Percentiles rank a stretch among this genome's conserved stretches.
These are phyloP conservation scores for Grus americana DNA, from an alignment of 2,113 vertebrate species.

Conservation along the genomic window DNA sequence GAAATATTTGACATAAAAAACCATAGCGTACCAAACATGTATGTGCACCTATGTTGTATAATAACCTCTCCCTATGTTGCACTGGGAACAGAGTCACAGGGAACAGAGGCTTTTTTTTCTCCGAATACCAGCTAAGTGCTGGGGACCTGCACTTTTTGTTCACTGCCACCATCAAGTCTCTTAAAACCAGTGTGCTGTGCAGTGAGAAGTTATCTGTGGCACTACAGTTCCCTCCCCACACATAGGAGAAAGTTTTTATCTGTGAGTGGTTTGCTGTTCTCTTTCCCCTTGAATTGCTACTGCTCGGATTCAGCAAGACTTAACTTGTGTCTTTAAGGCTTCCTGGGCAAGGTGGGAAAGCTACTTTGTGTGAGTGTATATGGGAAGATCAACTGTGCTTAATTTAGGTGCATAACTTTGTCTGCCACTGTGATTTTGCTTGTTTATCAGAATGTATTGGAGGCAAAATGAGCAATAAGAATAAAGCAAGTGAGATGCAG, in stretches of 20 bases:
- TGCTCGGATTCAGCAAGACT: background rate
- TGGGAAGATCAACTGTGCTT: background rate
- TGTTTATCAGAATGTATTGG: background rate
- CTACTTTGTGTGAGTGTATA: background rate
- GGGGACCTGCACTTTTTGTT: background rate
- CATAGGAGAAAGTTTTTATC: background rate
- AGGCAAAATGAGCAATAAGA: background rate
- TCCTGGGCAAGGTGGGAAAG: background rate
- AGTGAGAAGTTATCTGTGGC: background rate
- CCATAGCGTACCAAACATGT: background rate
- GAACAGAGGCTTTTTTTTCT: background rate
- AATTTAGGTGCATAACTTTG: background rate
- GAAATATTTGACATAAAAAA: background rate
- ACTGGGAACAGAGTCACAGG: background rate
- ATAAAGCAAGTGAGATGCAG: background rate
- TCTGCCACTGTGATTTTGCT: background rate
- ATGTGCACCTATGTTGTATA: background rate
- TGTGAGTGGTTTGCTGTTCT: background rate
- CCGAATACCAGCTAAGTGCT: background rate
- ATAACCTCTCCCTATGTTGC: background rate
- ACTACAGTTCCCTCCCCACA: background rate
- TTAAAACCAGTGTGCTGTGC: background rate
- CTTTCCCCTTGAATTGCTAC: background rate
- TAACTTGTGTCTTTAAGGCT: background rate
- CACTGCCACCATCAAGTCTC: background rate